A percentile compares a stretch with the other conserved stretches of the same genome.
phyloP scores from a whole-genome alignment of 2,797 vertebrate genomes.

The Fundulus diaphanus region DNA sequence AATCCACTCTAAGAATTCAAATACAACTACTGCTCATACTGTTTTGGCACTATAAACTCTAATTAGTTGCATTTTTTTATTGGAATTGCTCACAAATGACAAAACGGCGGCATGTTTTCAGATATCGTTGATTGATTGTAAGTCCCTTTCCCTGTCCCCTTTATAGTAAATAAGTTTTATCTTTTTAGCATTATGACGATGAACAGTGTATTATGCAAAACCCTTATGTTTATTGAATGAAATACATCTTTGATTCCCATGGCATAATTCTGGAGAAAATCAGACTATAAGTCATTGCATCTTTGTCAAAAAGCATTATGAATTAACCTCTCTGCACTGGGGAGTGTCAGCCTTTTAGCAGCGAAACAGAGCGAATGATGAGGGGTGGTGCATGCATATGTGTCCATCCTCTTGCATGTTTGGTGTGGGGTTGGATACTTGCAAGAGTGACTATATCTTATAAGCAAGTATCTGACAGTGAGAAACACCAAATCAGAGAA shows the following conservation, averaged over 20 bases:
- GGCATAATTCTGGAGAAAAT: conserved; percentile 55
- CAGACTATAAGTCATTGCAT: conserved; percentile 76
- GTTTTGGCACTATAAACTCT: conserved; percentile 48
- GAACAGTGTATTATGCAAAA: not conserved
- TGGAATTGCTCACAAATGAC: conserved; percentile 42
- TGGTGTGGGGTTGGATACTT: conserved; percentile 40
- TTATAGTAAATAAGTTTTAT: not conserved
- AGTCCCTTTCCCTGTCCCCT: not conserved
- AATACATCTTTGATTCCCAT: conserved; percentile 54
- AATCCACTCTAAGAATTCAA: conserved; percentile 66
- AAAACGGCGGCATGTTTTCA: conserved; percentile 17
- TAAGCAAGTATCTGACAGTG: conserved; percentile 68
- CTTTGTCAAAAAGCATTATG: conserved; percentile 76
- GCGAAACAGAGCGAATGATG: conserved; percentile 45
- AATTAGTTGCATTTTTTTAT: conserved; percentile 62
- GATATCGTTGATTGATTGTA: not conserved
- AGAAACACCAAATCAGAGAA: conserved; percentile 70
- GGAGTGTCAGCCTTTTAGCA: conserved; percentile 65
- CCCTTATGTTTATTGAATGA: conserved; percentile 63
- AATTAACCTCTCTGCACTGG: conserved; percentile 67
- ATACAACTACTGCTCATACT: conserved; percentile 68
- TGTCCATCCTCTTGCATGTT: conserved; percentile 22
- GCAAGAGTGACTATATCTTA: conserved; percentile 61
- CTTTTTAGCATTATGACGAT: not conserved
- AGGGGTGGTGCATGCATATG: conserved; percentile 13